phyloP scores from a whole-genome alignment of 2,113 vertebrate species.

The Sitta europaea region DNA sequence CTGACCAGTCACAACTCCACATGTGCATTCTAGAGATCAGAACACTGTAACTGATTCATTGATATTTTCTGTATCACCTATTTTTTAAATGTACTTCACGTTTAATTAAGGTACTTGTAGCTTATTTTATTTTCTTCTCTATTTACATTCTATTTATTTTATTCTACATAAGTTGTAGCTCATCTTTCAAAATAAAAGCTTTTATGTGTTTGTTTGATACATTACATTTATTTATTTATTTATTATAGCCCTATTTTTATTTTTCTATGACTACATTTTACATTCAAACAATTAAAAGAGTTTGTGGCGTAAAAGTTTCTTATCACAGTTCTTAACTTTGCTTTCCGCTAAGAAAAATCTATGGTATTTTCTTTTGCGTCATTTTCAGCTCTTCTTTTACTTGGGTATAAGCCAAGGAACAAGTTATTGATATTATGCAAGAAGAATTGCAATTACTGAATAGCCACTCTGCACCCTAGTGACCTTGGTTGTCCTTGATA shows the following conservation, averaged over 20 bases:
- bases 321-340: neutral
- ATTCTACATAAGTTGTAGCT: neutral
- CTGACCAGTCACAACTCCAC: no score
- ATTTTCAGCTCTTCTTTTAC: neutral
- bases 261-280: neutral
- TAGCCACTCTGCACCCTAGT: neutral
- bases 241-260: neutral
- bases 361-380: neutral
- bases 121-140: neutral
- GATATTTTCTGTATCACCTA: neutral
- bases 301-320: neutral
- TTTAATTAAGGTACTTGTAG: neutral
- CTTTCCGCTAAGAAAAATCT: neutral
- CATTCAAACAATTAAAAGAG: neutral
- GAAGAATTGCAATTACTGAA: neutral
- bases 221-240: neutral
- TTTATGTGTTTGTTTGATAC: neutral
- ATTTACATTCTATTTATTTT: neutral
- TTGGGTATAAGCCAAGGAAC: neutral
- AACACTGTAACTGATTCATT: neutral
- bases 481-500: neutral
- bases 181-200: neutral
- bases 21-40: neutral
- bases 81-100: neutral
- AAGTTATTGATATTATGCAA: neutral